These are phyloP conservation scores for Acheta domesticus DNA, from an alignment of 2,888 invertebrate species.

Conservation along the genomic window DNA sequence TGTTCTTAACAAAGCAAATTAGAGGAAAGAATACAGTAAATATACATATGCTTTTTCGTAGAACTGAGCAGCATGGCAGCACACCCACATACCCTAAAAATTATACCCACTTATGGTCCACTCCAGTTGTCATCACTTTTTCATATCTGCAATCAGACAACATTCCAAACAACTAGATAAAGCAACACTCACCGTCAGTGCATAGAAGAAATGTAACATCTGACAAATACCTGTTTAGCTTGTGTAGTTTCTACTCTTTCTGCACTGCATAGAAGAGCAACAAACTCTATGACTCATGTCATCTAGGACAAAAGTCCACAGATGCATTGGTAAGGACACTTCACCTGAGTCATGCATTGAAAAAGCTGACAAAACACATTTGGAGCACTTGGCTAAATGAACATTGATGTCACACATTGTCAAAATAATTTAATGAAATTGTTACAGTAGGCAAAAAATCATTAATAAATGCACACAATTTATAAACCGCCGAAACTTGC, in stretches of 20 bases:
- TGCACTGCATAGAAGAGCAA: slow-evolving; percentile 5
- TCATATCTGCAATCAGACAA: slow-evolving; percentile 6
- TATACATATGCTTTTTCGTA: neutral
- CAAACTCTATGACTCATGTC: neutral
- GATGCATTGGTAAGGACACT: neutral
- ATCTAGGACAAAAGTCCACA: slow-evolving; percentile 12
- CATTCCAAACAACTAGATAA: slow-evolving; percentile 7
- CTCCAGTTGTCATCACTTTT: neutral
- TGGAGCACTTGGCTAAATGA: too few relatives aligned
- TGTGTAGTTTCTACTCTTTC: slow-evolving; percentile 6
- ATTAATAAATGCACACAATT: too few relatives aligned
- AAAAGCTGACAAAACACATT: too few relatives aligned
- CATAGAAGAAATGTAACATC: neutral
- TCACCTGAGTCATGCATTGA: too few relatives aligned
- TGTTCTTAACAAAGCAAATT: too few relatives aligned
- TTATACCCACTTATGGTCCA: neutral
- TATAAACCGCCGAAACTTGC: too few relatives aligned
- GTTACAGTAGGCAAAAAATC: too few relatives aligned
- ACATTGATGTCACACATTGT: too few relatives aligned
- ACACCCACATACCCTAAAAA: slow-evolving; percentile 1
- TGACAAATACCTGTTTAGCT: slow-evolving; percentile 2
- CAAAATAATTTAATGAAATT: too few relatives aligned
- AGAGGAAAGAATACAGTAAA: too few relatives aligned
- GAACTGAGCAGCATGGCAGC: neutral
- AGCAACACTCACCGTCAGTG: neutral